Conservation (phyloP, 2,113 vertebrate genomes). For the Mixornis gularis region DNA sequence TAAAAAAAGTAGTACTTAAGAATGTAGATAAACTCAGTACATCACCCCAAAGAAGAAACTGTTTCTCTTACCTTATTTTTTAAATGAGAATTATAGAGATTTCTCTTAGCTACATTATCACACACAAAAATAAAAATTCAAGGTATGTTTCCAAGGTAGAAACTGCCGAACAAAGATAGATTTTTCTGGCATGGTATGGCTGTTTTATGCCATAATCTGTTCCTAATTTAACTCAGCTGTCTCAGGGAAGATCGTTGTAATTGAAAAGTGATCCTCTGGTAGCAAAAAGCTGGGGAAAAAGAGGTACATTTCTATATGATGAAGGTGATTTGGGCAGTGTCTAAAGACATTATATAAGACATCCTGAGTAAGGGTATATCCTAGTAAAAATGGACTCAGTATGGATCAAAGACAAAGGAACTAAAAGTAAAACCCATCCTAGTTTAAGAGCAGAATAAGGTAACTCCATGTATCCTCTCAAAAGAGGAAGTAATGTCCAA, state of each 20-base stretch:
- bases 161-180: conserved; percentile 4
- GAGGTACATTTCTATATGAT: not conserved
- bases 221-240: conserved; percentile 36
- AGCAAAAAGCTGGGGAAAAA: not conserved
- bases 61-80: not conserved
- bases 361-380: not conserved
- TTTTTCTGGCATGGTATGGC: not conserved
- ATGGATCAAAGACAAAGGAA: not conserved
- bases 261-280: conserved; percentile 28
- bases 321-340: not conserved
- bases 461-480: not conserved
- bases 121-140: conserved; percentile 6
- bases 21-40: not conserved
- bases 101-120: not conserved
- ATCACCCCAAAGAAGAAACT: not conserved
- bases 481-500: not conserved
- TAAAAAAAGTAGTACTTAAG: not conserved
- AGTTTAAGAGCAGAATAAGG: not conserved
- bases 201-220: conserved; percentile 17
- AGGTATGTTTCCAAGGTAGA: conserved; percentile 13
- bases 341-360: not conserved
- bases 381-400: not conserved
- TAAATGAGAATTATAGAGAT: not conserved
- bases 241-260: not conserved
- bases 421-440: not conserved